Evolutionary conservation across 2,888 invertebrate species (phyloP), one percentile per base, ranked within the genome.

Genomic region (Ceratothoa steindachneri): DNA sequence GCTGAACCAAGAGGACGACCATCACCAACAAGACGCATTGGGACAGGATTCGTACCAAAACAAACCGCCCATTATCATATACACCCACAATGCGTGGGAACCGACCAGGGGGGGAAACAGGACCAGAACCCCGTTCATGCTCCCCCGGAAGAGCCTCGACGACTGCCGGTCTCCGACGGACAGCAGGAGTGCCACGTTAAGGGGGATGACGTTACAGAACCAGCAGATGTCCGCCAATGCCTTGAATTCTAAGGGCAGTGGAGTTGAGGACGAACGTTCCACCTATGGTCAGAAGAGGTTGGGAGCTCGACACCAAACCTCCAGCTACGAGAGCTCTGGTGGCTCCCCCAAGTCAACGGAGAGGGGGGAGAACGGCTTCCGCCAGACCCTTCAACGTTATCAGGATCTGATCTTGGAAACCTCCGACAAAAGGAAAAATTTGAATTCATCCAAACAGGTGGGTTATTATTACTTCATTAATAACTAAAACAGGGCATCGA

Each of bases 281-380:
- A 41, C 41, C 41, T 15, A 41, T 9, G 41, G 5, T 5, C 5
- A 41, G 41, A 41, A 41, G 41, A 41, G 41, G 15, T 41, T 41
- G 5, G 41, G 41, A 15, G 7, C 41, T 15, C 55, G 74, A 12
- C 67, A 67, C 24, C 67, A 70, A 30, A 82, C 81, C 9, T 82
- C 82, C 12, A 82, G 82, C 71, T 82, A 82, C 77, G 85, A 85
- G 80, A 85, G 85, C 81, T 84, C 83, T 75, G n/a, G n/a, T n/a
- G 85, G 85, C 80, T 85, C 85, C 2, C 85, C 85, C 7, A 84
- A 84, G 81, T 84, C 83, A 71, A 85, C 84, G 81, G 85, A 85
- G 75, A 83, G 84, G 75, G 84, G 84, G 81, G 84, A 80, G 51
- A 77, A 80, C 24, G 74, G 67, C 28, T 15, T 68, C 30, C 5